A percentile compares a stretch with the other conserved stretches of the same genome.
Conservation (phyloP, 1,140 invertebrate species). For the Macrobrachium nipponense region DNA sequence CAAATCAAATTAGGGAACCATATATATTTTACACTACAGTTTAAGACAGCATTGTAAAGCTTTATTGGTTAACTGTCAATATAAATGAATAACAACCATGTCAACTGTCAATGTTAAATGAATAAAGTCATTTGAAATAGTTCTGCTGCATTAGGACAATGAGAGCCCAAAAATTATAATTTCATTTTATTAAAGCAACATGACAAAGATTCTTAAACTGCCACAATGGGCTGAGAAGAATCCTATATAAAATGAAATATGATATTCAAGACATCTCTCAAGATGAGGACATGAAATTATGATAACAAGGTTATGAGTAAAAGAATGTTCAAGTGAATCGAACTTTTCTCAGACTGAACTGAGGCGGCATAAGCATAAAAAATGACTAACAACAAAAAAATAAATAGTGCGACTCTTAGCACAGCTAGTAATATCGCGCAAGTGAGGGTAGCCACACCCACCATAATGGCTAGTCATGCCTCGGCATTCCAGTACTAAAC, state of each 20-base stretch:
- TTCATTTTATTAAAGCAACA: slow-evolving; percentile 57
- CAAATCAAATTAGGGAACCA: too few species aligned
- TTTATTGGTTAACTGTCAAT: too few species aligned
- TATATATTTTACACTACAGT: too few species aligned
- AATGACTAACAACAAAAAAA: slow-evolving; percentile 35
- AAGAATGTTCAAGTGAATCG: slow-evolving; percentile 25
- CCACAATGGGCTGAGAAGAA: background rate
- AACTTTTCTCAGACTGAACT: background rate
- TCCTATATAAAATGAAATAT: slow-evolving; percentile 12
- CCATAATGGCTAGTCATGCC: slow-evolving; percentile 20
- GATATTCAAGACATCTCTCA: slow-evolving; percentile 5
- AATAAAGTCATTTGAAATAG: too few species aligned
- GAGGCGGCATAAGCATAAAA: background rate
- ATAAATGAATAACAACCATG: too few species aligned
- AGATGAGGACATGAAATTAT: too few species aligned
- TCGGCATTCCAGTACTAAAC: background rate
- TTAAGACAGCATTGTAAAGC: too few species aligned
- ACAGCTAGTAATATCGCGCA: slow-evolving; percentile 37
- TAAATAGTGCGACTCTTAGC: slow-evolving; percentile 51
- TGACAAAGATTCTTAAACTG: slow-evolving; percentile 29
- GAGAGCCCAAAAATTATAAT: too few species aligned
- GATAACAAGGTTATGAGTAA: background rate
- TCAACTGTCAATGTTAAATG: too few species aligned
- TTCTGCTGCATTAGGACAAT: too few species aligned
- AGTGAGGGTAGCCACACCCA: slow-evolving; percentile 42